Conservation (phyloP, 2,888 invertebrate species). For the Agonum fuliginosum region DNA sequence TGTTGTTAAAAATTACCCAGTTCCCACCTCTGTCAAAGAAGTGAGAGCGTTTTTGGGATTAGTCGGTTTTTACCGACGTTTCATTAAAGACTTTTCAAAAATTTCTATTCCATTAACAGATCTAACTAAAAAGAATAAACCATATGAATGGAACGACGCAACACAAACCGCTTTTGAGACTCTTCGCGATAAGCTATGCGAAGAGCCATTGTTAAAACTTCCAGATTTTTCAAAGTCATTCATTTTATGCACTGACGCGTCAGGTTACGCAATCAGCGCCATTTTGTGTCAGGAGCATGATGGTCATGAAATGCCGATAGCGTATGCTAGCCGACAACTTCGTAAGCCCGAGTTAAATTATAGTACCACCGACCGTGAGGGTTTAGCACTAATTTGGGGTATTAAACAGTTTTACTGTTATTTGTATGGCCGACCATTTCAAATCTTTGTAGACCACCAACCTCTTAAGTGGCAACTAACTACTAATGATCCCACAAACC, state of each 20-base stretch:
- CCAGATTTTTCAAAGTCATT: constrained; percentile 63
- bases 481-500: constrained; percentile 56
- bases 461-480: constrained; percentile 60
- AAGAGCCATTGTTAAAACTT: constrained; percentile 60
- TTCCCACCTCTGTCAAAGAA: constrained; percentile 55
- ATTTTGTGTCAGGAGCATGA: constrained; percentile 63
- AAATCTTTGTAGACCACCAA: constrained; percentile 60
- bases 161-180: too few relatives aligned
- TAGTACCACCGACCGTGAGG: constrained; percentile 61
- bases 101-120: constrained; percentile 56
- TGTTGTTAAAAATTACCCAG: constrained; percentile 50
- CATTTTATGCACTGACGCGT: constrained; percentile 59
- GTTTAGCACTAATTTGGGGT: constrained; percentile 59
- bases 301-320: constrained; percentile 60
- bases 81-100: constrained; percentile 54
- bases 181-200: background rate
- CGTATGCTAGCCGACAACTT: constrained; percentile 60
- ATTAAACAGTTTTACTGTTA: constrained; percentile 61
- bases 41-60: constrained; percentile 64
- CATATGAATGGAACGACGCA: too few relatives aligned
- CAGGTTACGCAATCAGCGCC: constrained; percentile 63
- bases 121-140: background rate
- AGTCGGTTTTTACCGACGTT: constrained; percentile 60
- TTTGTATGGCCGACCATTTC: constrained; percentile 58
- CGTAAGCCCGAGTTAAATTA: constrained; percentile 60